These are phyloP conservation scores for Parochlus steinenii DNA, from an alignment of 2,888 invertebrate species.

Conservation along the genomic window DNA sequence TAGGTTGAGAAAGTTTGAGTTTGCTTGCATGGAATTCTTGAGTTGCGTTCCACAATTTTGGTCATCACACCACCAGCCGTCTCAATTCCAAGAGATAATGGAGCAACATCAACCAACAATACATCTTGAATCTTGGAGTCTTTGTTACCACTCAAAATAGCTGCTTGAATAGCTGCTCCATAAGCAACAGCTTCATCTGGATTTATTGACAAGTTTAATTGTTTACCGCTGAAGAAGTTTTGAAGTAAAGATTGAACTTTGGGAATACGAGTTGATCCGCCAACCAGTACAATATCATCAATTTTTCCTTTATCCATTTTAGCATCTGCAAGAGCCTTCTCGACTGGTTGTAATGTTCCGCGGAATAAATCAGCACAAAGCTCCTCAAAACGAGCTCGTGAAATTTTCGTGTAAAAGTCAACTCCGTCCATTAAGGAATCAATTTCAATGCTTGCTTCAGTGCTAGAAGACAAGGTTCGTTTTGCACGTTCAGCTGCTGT, in stretches of 20 bases:
- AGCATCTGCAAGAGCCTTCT: conserved; percentile 60
- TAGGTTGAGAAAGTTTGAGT: conserved; percentile 62
- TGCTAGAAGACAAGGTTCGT: conserved; percentile 57
- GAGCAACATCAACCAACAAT: conserved; percentile 48
- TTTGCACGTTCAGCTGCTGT: conserved; percentile 66
- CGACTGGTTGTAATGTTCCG: conserved; percentile 57
- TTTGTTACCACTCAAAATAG: conserved; percentile 49
- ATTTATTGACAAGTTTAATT: conserved; percentile 56
- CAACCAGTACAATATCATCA: conserved; percentile 66
- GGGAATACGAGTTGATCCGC: conserved; percentile 65
- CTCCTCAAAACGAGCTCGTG: conserved; percentile 61
- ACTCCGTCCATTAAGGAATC: conserved; percentile 58
- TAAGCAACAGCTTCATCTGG: conserved; percentile 71
- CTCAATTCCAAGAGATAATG: conserved; percentile 57
- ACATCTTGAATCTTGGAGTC: conserved; percentile 60
- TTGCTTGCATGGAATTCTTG: conserved; percentile 54
- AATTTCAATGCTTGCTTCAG: conserved; percentile 57
- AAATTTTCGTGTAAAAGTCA: conserved; percentile 54
- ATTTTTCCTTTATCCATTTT: conserved; percentile 60
- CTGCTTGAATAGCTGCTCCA: conserved; percentile 59
- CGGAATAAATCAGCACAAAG: conserved; percentile 54
- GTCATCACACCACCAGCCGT: conserved; percentile 70
- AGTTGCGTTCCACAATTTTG: conserved; percentile 55
- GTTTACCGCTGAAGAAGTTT: conserved; percentile 58
- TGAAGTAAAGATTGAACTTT: conserved; percentile 58